Percentiles rank a stretch among this genome's conserved stretches.
Conservation (phyloP, 2,113 vertebrate species). For the Neofelis nebulosa region DNA sequence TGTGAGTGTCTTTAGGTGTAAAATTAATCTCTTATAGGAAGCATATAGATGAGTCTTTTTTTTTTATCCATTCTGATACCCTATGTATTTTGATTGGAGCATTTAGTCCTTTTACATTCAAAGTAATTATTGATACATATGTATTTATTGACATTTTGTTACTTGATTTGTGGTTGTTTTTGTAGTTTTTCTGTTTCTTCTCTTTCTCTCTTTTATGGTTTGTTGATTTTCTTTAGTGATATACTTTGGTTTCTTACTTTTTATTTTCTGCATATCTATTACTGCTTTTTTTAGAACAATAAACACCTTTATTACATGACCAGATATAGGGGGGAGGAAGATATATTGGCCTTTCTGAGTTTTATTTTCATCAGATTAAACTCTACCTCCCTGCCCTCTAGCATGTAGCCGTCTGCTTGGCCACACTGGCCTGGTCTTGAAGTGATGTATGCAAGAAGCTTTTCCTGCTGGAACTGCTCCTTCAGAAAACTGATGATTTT, state of each 20-base stretch:
- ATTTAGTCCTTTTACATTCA: not conserved
- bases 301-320: not conserved
- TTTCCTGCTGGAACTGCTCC: not conserved
- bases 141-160: not conserved
- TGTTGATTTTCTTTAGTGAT: not conserved
- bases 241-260: not conserved
- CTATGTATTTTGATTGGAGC: not conserved
- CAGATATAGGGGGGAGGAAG: not conserved
- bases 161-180: not conserved
- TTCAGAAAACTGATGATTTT: not conserved
- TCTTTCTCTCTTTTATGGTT: not conserved
- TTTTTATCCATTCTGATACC: not conserved
- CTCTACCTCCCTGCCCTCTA: not conserved
- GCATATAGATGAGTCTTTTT: not conserved
- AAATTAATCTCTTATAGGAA: not conserved
- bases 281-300: not conserved
- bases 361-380: not conserved
- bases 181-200: not conserved
- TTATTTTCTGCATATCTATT: not conserved
- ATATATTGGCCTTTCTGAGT: not conserved
- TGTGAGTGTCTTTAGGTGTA: not conserved
- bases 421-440: not conserved
- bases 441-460: not conserved
- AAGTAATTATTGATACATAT: not conserved
- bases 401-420: not conserved